A percentile compares a stretch with the other conserved stretches of the same genome.
Evolutionary conservation across 1,140 invertebrate genomes (phyloP).

Genomic region (Diuraphis noxia): DNA sequence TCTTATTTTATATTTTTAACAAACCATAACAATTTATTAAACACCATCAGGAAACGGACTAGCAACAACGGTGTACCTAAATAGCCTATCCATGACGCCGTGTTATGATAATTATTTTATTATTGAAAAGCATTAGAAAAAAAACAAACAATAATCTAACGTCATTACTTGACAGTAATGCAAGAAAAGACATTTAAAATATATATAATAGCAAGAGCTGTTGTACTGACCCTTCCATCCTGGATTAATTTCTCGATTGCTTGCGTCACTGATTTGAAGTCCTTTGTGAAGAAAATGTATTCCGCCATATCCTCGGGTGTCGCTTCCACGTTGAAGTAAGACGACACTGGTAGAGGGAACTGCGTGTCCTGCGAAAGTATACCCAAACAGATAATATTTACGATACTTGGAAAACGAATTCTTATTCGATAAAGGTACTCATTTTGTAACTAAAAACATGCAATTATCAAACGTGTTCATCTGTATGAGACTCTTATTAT

Average conservation of each 20-base stretch:
- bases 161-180: background rate
- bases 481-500: background rate
- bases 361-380: background rate
- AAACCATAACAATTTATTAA: background rate
- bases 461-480: background rate
- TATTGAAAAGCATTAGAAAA: background rate
- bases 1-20: background rate
- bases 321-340: constrained; percentile 66
- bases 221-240: constrained; percentile 68
- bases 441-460: background rate
- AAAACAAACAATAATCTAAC: background rate
- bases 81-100: background rate
- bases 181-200: background rate
- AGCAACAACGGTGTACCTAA: background rate
- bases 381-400: background rate
- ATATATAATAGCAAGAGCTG: background rate
- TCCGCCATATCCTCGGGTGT: constrained; percentile 74
- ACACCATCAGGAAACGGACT: background rate
- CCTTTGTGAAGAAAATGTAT: constrained; percentile 77
- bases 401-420: background rate
- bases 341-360: constrained; percentile 10
- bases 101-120: background rate
- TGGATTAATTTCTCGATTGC: constrained; percentile 74
- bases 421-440: background rate
- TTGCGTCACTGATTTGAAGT: constrained; percentile 72